Percentiles rank a stretch among this genome's conserved stretches.
Conservation (phyloP, 2,888 invertebrate genomes). For the Gymnocheta viridis region DNA sequence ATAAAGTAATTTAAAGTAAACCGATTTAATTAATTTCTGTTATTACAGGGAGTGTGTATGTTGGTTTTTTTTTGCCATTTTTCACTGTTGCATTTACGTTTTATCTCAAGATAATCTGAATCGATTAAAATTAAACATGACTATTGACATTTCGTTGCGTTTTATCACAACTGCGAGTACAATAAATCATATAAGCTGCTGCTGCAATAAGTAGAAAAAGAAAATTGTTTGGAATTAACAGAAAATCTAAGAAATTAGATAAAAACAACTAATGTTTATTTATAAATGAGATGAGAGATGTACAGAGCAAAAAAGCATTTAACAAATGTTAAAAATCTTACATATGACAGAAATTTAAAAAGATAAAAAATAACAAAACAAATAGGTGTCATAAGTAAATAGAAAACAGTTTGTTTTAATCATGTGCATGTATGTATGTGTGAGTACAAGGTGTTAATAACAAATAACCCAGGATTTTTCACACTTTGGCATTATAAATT, state of each 20-base stretch:
- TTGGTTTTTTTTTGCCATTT: not conserved
- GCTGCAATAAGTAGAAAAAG: not conserved
- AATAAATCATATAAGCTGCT: conserved; percentile 47
- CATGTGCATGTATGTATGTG: not conserved
- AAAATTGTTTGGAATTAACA: conserved; percentile 1
- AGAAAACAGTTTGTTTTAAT: not conserved
- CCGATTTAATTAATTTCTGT: conserved; percentile 34
- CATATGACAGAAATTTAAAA: not conserved
- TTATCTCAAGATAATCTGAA: conserved; percentile 48
- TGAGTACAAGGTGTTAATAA: conserved; percentile 50
- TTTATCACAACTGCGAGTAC: conserved; percentile 22
- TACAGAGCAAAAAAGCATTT: not conserved
- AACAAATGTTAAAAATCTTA: not conserved
- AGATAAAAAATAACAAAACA: not conserved
- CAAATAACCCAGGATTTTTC: conserved; percentile 55
- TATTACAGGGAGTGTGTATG: not conserved
- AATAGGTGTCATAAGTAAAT: conserved; percentile 58
- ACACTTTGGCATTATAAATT: conserved; percentile 41
- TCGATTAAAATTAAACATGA: conserved; percentile 44
- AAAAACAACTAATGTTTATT: conserved; percentile 34
- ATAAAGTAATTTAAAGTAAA: conserved; percentile 36
- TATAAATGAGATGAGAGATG: conserved; percentile 56
- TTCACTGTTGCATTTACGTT: conserved; percentile 1
- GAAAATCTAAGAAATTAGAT: conserved; percentile 7
- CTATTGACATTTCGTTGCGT: conserved; percentile 15